Conservation (phyloP, 2,888 invertebrate genomes). For the Lasioglossum figueresi region DNA sequence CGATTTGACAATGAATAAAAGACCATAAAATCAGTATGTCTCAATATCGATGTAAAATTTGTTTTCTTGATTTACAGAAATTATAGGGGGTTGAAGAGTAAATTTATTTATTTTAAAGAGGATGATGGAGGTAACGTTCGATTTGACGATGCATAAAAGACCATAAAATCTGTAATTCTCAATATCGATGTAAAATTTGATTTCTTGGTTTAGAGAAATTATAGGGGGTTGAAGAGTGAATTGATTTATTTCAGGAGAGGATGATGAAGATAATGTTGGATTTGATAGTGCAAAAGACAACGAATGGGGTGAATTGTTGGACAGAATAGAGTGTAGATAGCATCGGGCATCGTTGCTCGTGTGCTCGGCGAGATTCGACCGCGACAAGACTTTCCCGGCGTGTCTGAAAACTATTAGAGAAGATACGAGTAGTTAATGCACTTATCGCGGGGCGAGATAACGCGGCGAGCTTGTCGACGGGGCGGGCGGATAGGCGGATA, state of each 20-base stretch:
- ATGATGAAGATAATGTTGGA: not conserved
- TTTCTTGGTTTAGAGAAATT: not conserved
- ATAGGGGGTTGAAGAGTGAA: not conserved
- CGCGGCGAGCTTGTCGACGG: slow-evolving; percentile 50
- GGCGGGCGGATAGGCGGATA: slow-evolving; percentile 42
- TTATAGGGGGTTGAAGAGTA: not conserved
- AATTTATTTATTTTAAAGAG: not conserved
- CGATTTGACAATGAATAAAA: not conserved
- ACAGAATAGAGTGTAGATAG: slow-evolving; percentile 30
- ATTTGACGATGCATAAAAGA: too few species aligned
- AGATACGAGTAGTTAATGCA: slow-evolving; percentile 72
- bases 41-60: too few species aligned
- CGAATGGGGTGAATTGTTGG: slow-evolving; percentile 21
- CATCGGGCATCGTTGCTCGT: slow-evolving; percentile 55
- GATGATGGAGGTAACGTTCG: too few species aligned
- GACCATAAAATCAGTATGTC: too few species aligned
- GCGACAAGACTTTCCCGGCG: slow-evolving; percentile 66
- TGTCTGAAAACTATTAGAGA: slow-evolving; percentile 71
- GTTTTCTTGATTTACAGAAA: not conserved
- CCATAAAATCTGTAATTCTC: not conserved
- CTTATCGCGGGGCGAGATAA: slow-evolving; percentile 69
- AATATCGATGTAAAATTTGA: not conserved
- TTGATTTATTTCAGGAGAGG: not conserved
- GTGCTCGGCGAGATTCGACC: slow-evolving; percentile 56
- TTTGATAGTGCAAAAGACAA: slow-evolving; percentile 36